A percentile compares a stretch with the other conserved stretches of the same genome.
These are phyloP conservation scores for Carettochelys insculpta DNA, from an alignment of 2,113 vertebrate species.

Conservation along the genomic window DNA sequence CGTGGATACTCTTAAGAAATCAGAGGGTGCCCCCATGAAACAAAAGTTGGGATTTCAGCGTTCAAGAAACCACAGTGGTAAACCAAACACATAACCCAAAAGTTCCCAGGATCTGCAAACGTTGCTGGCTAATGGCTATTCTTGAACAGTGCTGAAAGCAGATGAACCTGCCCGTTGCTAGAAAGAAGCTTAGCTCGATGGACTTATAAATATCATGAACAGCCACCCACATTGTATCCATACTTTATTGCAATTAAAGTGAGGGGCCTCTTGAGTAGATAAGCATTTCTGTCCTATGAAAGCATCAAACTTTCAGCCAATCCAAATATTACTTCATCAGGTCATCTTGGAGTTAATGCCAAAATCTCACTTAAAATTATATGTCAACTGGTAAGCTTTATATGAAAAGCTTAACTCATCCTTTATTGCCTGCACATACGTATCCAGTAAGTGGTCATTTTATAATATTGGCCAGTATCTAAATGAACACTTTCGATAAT, in stretches of 20 bases:
- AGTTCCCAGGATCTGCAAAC: neutral
- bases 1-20: too few relatives aligned
- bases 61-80: neutral
- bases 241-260: neutral
- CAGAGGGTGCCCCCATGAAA: neutral
- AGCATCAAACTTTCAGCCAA: neutral
- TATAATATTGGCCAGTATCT: neutral
- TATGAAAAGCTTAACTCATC: neutral
- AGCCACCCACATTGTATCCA: neutral
- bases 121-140: neutral
- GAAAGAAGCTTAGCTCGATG: neutral
- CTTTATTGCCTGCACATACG: neutral
- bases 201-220: neutral
- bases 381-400: neutral
- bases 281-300: neutral
- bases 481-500: neutral
- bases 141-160: neutral
- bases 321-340: neutral
- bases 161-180: neutral
- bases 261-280: neutral
- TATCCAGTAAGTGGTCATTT: neutral
- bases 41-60: fast-evolving
- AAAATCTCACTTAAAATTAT: neutral
- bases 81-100: neutral
- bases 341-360: neutral